These are phyloP conservation scores for Drosophila kuntzei DNA, from an alignment of 2,888 invertebrate species.

Conservation along the genomic window DNA sequence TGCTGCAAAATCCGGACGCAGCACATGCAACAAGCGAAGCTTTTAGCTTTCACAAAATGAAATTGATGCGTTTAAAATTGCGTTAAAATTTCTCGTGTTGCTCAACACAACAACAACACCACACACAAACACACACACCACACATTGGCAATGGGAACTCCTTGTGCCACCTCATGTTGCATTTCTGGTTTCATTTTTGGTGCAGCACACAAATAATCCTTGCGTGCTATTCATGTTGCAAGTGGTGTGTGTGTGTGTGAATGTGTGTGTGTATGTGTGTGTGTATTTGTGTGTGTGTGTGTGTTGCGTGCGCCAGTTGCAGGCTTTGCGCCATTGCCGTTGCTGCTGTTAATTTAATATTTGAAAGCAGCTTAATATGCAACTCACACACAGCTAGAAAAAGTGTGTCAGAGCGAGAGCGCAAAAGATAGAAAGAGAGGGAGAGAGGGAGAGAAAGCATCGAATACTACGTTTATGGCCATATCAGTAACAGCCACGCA, in stretches of 20 bases:
- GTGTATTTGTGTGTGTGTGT: not conserved
- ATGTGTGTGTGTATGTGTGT: not conserved
- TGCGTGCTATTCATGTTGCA: slow-evolving; percentile 34
- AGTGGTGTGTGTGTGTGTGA: not conserved
- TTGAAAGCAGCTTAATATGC: slow-evolving; percentile 79
- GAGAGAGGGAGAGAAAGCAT: slow-evolving; percentile 11
- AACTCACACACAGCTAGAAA: slow-evolving; percentile 51
- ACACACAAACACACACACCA: slow-evolving; percentile 13
- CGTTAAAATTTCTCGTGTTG: slow-evolving; percentile 67
- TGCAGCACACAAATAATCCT: slow-evolving; percentile 64
- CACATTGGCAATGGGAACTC: slow-evolving; percentile 19
- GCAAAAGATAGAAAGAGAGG: slow-evolving; percentile 10
- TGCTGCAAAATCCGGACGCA: slow-evolving; percentile 55
- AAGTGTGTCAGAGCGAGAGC: slow-evolving; percentile 10
- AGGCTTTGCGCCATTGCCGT: slow-evolving; percentile 43
- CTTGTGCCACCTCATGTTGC: slow-evolving; percentile 35
- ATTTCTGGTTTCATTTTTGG: slow-evolving; percentile 50
- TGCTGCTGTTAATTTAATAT: slow-evolving; percentile 78
- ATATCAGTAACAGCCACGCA: slow-evolving; percentile 57
- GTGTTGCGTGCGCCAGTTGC: slow-evolving; percentile 44
- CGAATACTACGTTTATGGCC: slow-evolving; percentile 27
- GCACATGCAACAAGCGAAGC: slow-evolving; percentile 72
- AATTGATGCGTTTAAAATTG: slow-evolving; percentile 82
- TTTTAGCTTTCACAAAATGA: slow-evolving; percentile 73
- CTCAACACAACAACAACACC: slow-evolving; percentile 27